phyloP scores from a whole-genome alignment of 2,797 vertebrate species.

The Silurus lanzhouensis region DNA sequence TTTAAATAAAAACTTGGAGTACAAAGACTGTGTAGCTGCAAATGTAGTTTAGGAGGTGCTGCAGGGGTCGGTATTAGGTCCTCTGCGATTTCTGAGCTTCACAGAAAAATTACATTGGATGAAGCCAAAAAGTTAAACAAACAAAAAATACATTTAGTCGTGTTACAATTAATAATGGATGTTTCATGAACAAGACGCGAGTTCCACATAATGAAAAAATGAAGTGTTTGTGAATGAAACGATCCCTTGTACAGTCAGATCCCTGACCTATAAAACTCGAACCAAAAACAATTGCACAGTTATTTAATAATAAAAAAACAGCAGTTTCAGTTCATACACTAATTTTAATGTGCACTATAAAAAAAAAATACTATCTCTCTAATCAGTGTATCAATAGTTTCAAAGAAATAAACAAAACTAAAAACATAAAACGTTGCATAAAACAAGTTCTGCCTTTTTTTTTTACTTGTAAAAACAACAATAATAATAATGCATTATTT shows the following conservation, averaged over 20 bases:
- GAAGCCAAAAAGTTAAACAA: constrained; percentile 27
- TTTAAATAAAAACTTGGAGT: constrained; percentile 31
- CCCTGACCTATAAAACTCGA: background rate
- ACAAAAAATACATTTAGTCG: constrained; percentile 15
- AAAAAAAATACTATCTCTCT: constrained; percentile 12
- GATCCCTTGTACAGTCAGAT: background rate
- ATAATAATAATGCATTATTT: background rate
- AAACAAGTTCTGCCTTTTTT: background rate
- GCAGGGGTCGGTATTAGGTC: constrained; percentile 34
- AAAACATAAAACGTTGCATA: constrained; percentile 2
- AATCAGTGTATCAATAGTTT: constrained; percentile 26
- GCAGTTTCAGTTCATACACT: constrained; percentile 27
- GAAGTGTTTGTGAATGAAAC: constrained; percentile 18
- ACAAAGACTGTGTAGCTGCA: constrained; percentile 24
- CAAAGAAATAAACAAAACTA: constrained; percentile 16
- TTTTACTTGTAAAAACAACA: constrained; percentile 43
- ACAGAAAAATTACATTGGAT: constrained; percentile 14
- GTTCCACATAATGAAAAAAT: constrained; percentile 42
- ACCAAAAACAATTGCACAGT: constrained; percentile 40
- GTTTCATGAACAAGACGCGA: constrained; percentile 1
- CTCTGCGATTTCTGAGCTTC: constrained; percentile 30
- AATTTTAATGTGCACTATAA: constrained; percentile 41
- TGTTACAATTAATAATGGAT: background rate
- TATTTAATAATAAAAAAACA: constrained; percentile 10
- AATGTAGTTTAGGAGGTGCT: constrained; percentile 19